Percentiles rank a stretch among this genome's conserved stretches.
phyloP scores from a whole-genome alignment of 2,113 vertebrate genomes.

The Channa argus region DNA sequence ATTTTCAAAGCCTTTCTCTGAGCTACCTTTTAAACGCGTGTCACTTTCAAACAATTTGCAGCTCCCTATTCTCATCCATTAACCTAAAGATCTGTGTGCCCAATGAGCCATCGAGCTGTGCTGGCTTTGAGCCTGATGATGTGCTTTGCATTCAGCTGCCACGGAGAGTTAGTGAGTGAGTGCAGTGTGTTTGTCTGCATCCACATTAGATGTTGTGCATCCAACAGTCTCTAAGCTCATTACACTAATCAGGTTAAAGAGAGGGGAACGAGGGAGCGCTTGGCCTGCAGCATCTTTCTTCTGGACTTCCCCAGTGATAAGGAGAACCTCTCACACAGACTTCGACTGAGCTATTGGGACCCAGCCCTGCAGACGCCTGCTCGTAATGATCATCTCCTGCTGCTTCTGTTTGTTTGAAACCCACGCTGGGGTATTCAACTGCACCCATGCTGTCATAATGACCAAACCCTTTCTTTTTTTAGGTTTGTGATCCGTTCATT shows the following conservation, averaged over 20 bases:
- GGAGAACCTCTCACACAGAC: slow-evolving; percentile 61
- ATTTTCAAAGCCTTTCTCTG: slow-evolving; percentile 5
- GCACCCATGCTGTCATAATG: slow-evolving; percentile 68
- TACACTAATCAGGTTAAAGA: slow-evolving; percentile 83
- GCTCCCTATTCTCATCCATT: slow-evolving; percentile 32
- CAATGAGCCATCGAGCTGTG: slow-evolving; percentile 45
- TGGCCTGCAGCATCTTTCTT: slow-evolving; percentile 60
- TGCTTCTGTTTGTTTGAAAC: slow-evolving; percentile 67
- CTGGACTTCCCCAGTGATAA: slow-evolving; percentile 63
- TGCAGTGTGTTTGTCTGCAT: slow-evolving; percentile 55
- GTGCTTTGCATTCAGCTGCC: slow-evolving; percentile 45
- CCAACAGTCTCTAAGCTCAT: slow-evolving; percentile 77
- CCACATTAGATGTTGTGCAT: slow-evolving; percentile 67
- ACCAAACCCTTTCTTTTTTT: slow-evolving; percentile 44
- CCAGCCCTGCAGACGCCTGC: slow-evolving; percentile 45
- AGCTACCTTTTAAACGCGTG: slow-evolving; percentile 17
- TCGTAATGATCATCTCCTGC: slow-evolving; percentile 66
- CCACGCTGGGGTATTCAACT: slow-evolving; percentile 55
- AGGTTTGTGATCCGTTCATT: slow-evolving; percentile 49
- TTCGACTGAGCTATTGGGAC: slow-evolving; percentile 43
- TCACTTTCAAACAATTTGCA: slow-evolving; percentile 32
- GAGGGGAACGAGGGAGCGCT: slow-evolving; percentile 65
- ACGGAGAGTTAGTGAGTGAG: slow-evolving; percentile 36
- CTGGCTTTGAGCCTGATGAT: slow-evolving; percentile 39
- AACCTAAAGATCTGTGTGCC: slow-evolving; percentile 25